Percentiles rank a stretch among this genome's conserved stretches.
Conservation (phyloP, 2,888 invertebrate genomes). For the Hypena proboscidalis region DNA sequence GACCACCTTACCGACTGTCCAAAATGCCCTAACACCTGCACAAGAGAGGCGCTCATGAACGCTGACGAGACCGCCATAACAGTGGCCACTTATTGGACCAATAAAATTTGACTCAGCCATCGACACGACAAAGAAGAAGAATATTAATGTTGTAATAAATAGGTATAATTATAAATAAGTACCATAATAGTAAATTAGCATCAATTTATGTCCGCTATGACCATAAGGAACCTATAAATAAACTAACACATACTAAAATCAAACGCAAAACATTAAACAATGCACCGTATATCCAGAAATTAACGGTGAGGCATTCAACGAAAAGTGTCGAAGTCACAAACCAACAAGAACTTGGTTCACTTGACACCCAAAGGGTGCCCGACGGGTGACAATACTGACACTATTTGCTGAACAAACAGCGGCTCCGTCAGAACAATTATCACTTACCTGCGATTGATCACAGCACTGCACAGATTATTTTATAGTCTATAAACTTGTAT, state of each 20-base stretch:
- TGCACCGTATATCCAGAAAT: constrained; percentile 38
- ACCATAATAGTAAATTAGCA: too few species aligned
- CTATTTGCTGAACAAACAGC: constrained; percentile 76
- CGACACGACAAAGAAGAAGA: too few species aligned
- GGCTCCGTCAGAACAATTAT: constrained; percentile 78
- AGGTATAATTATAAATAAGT: too few species aligned
- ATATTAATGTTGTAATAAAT: too few species aligned
- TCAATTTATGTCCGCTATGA: too few species aligned
- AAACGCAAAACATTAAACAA: constrained; percentile 34
- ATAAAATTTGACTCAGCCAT: too few species aligned
- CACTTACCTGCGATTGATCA: constrained; percentile 84
- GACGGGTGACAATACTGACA: constrained; percentile 58
- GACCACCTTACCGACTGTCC: too few species aligned
- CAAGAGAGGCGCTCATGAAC: too few species aligned
- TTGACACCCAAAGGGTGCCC: constrained; percentile 62
- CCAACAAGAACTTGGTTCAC: constrained; percentile 50
- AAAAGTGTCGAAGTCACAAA: constrained; percentile 64
- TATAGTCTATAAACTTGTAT: constrained; percentile 83
- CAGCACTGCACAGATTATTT: constrained; percentile 82
- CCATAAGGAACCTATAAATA: constrained; percentile 9
- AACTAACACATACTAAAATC: constrained; percentile 7
- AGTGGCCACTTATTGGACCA: too few species aligned
- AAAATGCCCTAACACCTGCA: too few species aligned
- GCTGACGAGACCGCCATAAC: too few species aligned
- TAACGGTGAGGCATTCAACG: constrained; percentile 51